Evolutionary conservation across 2,113 vertebrate species (phyloP), one percentile per base, ranked within the genome.

Genomic region (Syngnathus scovelli): DNA sequence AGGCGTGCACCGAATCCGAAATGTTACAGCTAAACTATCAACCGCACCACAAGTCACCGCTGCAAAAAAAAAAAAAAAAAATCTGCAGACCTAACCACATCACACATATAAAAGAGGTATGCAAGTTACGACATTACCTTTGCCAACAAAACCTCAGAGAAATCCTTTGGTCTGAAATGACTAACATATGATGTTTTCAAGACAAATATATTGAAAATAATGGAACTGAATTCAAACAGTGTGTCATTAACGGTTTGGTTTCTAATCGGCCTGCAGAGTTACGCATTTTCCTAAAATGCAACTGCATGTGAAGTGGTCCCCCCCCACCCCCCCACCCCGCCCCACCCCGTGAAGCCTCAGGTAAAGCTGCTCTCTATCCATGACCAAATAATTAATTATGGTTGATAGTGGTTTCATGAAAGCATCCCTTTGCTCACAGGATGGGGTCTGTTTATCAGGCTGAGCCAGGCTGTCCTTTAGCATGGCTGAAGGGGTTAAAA

Each of bases 351-450:
- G 10, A 81, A 64, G 76, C 86, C 73, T 69, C 66, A n/a, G 84
- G 75, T 85, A 76, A 73, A 71, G 73, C 69, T 84, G 73, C 69
- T 74, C 74, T 65, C 79, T 70, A 77, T 73, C 76, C 64, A 68
- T 65, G 76, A 79, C 82, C 70, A 78, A 76, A 76, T 70, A 86
- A 87, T 87, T 83, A 87, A 89, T 89, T 84, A 80, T 71, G 67
- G 80, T 67, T 75, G 83, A 85, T 85, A 70, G 74, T 38, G 75
- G 72, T 70, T 77, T 87, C 75, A 78, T 84, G 84, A 78, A 83
- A 76, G 58, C 58, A 51, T 66, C 72, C 76, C n/a, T 61, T 48
- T 48, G 72, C 78, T 80, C 75, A 60, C 71, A 81, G 71, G 66
- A 61, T 13, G 61, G 76, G 64, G 75, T 80, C 80, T 76, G 74